These are phyloP conservation scores for Calyptomena viridis DNA, from an alignment of 2,113 vertebrate species.

Conservation along the genomic window DNA sequence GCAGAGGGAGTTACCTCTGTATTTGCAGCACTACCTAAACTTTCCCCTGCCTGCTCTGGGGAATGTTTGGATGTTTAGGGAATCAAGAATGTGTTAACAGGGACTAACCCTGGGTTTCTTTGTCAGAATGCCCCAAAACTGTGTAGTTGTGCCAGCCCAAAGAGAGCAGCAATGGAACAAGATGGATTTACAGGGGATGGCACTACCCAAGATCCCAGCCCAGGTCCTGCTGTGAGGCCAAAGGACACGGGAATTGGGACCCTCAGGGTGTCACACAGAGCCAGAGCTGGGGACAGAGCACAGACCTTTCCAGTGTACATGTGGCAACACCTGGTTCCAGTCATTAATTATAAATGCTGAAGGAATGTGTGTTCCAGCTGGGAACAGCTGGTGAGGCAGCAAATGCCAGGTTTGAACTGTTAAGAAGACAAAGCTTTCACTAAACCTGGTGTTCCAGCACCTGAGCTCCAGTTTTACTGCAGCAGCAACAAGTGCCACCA, in stretches of 20 bases:
- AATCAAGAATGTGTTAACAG: not conserved
- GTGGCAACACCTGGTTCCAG: not conserved
- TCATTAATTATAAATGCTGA: not conserved
- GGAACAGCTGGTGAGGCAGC: not conserved
- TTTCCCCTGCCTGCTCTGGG: not conserved
- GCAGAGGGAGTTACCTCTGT: not conserved
- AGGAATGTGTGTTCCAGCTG: not conserved
- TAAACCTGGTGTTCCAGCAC: not conserved
- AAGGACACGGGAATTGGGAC: not conserved
- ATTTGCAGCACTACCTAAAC: not conserved
- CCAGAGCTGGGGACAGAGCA: not conserved
- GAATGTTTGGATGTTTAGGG: not conserved
- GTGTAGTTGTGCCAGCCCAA: fast-evolving
- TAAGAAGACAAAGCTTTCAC: not conserved
- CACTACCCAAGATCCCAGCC: not conserved
- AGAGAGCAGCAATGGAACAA: fast-evolving
- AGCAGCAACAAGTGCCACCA: not conserved
- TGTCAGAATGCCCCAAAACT: not conserved
- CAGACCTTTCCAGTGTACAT: not conserved
- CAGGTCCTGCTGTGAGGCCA: not conserved
- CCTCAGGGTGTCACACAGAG: not conserved
- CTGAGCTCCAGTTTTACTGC: not conserved
- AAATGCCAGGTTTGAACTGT: not conserved
- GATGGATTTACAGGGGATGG: fast-evolving
- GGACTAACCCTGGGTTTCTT: not conserved